A percentile compares a stretch with the other conserved stretches of the same genome.
Conservation (phyloP, 2,797 vertebrate species). For the Tragopan temminckii region DNA sequence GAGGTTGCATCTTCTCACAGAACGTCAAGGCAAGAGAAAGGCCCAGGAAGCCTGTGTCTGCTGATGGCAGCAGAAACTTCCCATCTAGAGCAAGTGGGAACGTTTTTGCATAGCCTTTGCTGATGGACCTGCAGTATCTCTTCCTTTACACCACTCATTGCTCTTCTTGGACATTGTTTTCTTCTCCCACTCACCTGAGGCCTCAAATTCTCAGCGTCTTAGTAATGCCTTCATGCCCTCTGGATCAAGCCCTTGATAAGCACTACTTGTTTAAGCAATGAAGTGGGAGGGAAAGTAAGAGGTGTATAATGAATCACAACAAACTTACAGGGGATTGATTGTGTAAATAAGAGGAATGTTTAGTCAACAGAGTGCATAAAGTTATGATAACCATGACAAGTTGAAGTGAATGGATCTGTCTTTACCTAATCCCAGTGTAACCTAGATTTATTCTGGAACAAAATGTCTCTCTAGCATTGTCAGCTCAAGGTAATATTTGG, state of each 20-base stretch:
- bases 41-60: background rate
- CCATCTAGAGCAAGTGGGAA: background rate
- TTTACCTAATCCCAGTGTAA: background rate
- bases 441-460: slow-evolving; percentile 20
- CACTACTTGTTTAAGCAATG: background rate
- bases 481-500: background rate
- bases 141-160: background rate
- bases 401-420: background rate
- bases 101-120: background rate
- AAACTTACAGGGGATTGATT: background rate
- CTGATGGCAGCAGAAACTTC: background rate
- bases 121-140: background rate
- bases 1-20: background rate
- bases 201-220: background rate
- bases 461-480: slow-evolving; percentile 18
- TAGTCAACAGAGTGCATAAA: background rate
- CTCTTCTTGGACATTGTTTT: background rate
- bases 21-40: background rate
- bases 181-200: fast-evolving
- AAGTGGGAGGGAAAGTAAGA: slow-evolving; percentile 31
- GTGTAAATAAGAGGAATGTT: slow-evolving; percentile 5
- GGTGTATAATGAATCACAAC: background rate
- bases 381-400: background rate
- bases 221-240: background rate
- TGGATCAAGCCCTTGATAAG: background rate